phyloP scores from a whole-genome alignment of 1,140 invertebrate genomes.

The Sitodiplosis mosellana region DNA sequence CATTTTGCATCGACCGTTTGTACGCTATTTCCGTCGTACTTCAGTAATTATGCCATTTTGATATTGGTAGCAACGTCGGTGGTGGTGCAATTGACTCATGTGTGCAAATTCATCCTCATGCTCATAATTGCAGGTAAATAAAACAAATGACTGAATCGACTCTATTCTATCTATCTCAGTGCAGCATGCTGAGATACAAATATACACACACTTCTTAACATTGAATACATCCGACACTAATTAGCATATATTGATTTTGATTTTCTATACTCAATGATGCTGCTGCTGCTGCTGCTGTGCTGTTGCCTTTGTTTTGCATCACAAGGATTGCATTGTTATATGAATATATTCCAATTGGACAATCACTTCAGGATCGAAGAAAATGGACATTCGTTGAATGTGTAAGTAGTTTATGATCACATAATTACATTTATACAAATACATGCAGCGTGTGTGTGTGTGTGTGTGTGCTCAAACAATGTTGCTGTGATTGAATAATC shows the following conservation, averaged over 20 bases:
- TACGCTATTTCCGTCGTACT: slow-evolving; percentile 49
- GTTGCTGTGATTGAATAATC: no score
- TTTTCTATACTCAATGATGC: no score
- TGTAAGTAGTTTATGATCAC: slow-evolving; percentile 14
- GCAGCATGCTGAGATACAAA: no score
- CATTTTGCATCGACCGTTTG: neutral
- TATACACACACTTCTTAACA: neutral
- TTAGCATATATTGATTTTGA: neutral
- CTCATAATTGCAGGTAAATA: slow-evolving; percentile 30
- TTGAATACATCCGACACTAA: neutral
- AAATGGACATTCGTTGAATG: slow-evolving; percentile 16
- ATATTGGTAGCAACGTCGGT: slow-evolving; percentile 49
- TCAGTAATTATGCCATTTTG: slow-evolving; percentile 49
- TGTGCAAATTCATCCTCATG: slow-evolving; percentile 46
- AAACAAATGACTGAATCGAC: no score
- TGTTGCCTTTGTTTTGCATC: neutral
- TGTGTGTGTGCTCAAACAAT: no score
- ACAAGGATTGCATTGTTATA: slow-evolving; percentile 31
- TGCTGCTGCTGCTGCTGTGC: neutral
- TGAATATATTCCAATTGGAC: slow-evolving; percentile 39
- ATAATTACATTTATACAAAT: no score
- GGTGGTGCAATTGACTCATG: slow-evolving; percentile 50
- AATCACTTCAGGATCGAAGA: slow-evolving; percentile 39
- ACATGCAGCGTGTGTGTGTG: no score
- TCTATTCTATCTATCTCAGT: no score